Base-by-base conservation (phyloP, 1,140 invertebrate species). In the Odontomachus brunneus region DNA sequence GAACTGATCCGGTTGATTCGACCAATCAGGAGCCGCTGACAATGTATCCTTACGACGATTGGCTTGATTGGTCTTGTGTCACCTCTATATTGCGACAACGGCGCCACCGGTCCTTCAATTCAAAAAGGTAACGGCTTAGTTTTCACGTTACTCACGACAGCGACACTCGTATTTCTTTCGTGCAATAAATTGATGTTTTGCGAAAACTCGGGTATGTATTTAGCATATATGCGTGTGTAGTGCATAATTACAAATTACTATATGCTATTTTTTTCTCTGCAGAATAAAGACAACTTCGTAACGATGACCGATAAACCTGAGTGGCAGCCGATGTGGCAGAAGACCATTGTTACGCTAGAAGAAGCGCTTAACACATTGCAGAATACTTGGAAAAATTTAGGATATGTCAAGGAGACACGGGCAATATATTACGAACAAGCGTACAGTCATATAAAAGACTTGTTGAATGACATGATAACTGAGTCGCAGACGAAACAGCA, bases 401-500 rank as follows among this genome's bases (percentile, higher is more conserved):
- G 91, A 17, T 84, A 76, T 3, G 80, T 24, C 17, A 44, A 83
- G 2, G 81, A 91, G 17, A 49, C 74, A 9, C 78, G 87, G 11
- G 15, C 51, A 0, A 63, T 74, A 4, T 89, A 90, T 65, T 85
- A 72, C 0, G 66, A 87, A 3, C 90, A 91, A 53, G 88, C 82
- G 0, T 51, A 71, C 0, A 63, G 53, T 26, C 90, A 92, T 55
- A 53, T 92, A 73, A 51, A 55, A 65, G 87, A 88, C 9, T 63
- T 93, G 14, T 84, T 92, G 51, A 83, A 84, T 14, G 92, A 93
- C 12, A 93, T 93, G 93, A 74, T 92, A 22, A 48, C 72, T 0
- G 93, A 94, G 53, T 86, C 89, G 0, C 80, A 89, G 51, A 73
- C 76, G 2, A 92, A 89, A 22, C 91, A 89, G 60, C 72, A 87